Conservation (phyloP, 2,113 vertebrate genomes). For the Typhlomys cinereus region DNA sequence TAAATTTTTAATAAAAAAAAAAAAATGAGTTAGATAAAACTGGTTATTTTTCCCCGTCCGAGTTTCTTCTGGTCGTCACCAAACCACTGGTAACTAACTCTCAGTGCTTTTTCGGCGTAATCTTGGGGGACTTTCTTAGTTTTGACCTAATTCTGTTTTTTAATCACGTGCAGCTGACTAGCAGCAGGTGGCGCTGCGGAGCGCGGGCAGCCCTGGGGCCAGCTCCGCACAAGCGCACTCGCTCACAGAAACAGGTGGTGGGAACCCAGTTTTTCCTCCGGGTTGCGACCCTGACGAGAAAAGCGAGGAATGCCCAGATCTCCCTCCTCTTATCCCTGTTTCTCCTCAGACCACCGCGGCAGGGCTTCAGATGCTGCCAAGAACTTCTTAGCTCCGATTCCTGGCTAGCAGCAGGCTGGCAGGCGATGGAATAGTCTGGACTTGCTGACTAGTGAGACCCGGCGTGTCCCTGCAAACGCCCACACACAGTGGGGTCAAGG, state of each 20-base stretch:
- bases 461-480: neutral
- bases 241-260: neutral
- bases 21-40: neutral
- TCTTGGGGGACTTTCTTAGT: neutral
- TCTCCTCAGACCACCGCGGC: rapidly evolving
- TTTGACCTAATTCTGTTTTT: neutral
- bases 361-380: neutral
- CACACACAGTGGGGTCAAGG: neutral
- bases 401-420: conserved; percentile 38
- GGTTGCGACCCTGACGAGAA: rapidly evolving
- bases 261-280: neutral
- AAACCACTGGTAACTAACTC: conserved; percentile 32
- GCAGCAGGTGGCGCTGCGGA: conserved; percentile 6
- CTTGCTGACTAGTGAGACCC: neutral
- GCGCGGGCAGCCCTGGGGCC: rapidly evolving
- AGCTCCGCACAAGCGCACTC: neutral
- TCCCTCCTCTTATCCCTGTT: neutral
- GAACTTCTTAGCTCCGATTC: neutral
- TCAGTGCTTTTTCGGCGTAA: neutral
- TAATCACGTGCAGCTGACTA: neutral
- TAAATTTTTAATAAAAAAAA: too few species aligned
- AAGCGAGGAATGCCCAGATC: neutral
- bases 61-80: conserved; percentile 22
- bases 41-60: neutral
- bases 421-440: neutral